Evolutionary conservation across 2,113 vertebrate species (phyloP).

Genomic region (Sapayoa aenigma): DNA sequence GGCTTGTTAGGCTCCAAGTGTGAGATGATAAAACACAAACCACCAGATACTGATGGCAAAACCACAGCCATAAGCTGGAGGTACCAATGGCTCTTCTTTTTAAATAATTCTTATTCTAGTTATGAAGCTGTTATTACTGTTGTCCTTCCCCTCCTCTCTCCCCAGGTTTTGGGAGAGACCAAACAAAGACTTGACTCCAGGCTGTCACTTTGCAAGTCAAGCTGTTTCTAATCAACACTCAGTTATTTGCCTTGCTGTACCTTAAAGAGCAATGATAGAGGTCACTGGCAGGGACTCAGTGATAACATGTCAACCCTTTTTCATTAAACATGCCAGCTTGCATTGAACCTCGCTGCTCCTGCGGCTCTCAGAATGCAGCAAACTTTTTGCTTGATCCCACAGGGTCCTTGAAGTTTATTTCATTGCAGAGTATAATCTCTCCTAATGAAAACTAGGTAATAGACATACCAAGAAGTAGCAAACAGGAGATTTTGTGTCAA

Average conservation of each 20-base stretch:
- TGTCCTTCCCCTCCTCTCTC: not conserved
- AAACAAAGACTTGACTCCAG: not conserved
- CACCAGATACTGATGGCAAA: not conserved
- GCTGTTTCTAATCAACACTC: not conserved
- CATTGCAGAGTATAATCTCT: constrained; percentile 51
- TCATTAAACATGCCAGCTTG: not conserved
- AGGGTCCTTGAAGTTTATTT: constrained; percentile 52
- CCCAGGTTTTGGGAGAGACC: not conserved
- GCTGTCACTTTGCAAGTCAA: not conserved
- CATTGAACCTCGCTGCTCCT: not conserved
- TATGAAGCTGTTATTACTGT: not conserved
- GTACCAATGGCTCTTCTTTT: not conserved
- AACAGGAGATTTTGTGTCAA: constrained; percentile 66
- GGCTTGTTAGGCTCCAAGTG: not conserved
- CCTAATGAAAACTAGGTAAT: constrained; percentile 59
- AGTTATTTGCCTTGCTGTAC: not conserved
- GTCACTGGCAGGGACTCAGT: not conserved
- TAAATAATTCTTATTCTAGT: not conserved
- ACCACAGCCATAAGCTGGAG: not conserved
- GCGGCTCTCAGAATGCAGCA: constrained; percentile 4
- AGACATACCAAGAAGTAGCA: constrained; percentile 48
- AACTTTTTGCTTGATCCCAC: constrained; percentile 34
- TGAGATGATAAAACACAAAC: rapidly evolving
- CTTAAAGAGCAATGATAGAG: not conserved
- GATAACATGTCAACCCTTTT: not conserved